phyloP scores from a whole-genome alignment of 2,797 vertebrate species.

The Chromis chromis region DNA sequence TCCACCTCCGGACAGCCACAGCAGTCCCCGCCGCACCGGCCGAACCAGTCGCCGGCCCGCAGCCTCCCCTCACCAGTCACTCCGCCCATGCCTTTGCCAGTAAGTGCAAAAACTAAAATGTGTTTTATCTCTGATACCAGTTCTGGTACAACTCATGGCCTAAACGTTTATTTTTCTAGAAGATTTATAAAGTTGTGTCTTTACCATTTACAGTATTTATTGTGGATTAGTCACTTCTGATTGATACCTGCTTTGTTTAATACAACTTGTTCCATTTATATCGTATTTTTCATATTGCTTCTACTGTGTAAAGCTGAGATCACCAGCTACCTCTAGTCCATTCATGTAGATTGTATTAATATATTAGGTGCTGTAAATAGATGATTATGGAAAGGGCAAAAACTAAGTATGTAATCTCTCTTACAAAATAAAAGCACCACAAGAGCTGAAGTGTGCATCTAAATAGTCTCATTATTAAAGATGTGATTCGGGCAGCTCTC shows the following conservation, averaged over 20 bases:
- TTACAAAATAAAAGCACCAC: conserved; percentile 1
- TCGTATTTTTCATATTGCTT: no score
- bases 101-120: conserved; percentile 66
- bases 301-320: background rate
- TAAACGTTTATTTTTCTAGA: no score
- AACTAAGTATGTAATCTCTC: background rate
- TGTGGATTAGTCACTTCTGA: background rate
- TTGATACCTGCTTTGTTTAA: no score
- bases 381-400: background rate
- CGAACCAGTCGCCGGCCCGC: conserved; percentile 93
- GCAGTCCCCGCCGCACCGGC: conserved; percentile 88
- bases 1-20: conserved; percentile 81
- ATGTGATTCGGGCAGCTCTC: conserved; percentile 25
- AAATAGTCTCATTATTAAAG: conserved; percentile 25
- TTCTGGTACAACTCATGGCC: background rate
- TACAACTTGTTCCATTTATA: no score
- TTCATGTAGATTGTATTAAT: background rate
- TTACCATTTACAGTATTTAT: background rate
- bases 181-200: background rate
- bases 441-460: conserved; percentile 27
- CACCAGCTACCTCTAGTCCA: background rate
- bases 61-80: conserved; percentile 95
- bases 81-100: conserved; percentile 93
- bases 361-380: background rate
- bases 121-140: background rate